These are phyloP conservation scores for Ondatra zibethicus DNA, from an alignment of 2,113 vertebrate species.

Conservation along the genomic window DNA sequence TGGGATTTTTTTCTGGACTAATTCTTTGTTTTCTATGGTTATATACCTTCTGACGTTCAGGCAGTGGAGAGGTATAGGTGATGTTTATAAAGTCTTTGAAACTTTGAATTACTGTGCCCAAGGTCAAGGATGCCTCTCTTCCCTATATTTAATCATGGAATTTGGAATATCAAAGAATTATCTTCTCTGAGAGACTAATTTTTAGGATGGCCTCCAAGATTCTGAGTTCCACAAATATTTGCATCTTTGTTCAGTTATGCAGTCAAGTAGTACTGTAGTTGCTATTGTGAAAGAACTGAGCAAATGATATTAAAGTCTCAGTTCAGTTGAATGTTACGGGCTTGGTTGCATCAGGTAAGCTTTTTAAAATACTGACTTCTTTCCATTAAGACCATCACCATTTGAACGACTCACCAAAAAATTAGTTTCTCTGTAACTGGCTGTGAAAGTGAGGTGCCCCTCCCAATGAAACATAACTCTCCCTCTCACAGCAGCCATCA, in stretches of 20 bases:
- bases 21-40: not conserved
- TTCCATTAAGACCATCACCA: not conserved
- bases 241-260: not conserved
- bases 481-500: not conserved
- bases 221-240: not conserved
- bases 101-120: conserved; percentile 1
- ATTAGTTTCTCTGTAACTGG: not conserved
- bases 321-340: not conserved
- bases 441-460: not conserved
- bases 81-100: conserved; percentile 39
- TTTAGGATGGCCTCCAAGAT: not conserved
- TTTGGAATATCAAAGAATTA: conserved; percentile 23
- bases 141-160: not conserved
- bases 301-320: not conserved
- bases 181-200: not conserved
- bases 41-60: not conserved
- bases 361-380: not conserved
- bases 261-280: not conserved
- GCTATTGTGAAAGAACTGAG: not conserved
- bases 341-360: not conserved
- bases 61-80: not conserved
- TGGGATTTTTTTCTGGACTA: not conserved
- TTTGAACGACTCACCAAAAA: not conserved
- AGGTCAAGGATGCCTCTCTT: not conserved
- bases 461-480: not conserved